Evolutionary conservation across 1,140 invertebrate species (phyloP).

Genomic region (Coboldia fuscipes): DNA sequence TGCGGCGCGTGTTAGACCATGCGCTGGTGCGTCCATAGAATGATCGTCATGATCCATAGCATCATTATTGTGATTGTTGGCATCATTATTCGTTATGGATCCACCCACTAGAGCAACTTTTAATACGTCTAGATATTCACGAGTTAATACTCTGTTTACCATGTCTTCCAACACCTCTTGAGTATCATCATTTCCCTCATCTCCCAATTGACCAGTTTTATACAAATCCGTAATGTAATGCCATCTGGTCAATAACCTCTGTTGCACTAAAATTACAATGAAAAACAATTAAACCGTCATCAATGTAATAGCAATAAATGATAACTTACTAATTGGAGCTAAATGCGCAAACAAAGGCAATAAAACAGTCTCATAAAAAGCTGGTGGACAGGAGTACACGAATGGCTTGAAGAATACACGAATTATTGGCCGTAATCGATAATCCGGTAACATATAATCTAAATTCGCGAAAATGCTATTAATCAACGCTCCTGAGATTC

Average conservation of each 20-base stretch:
- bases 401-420: constrained; percentile 70
- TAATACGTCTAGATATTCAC: constrained; percentile 68
- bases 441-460: constrained; percentile 53
- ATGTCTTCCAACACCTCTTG: constrained; percentile 79
- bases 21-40: constrained; percentile 30
- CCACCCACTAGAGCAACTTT: constrained; percentile 38
- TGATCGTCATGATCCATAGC: constrained; percentile 46
- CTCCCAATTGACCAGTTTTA: constrained; percentile 53
- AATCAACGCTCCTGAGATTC: constrained; percentile 35
- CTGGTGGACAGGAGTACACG: constrained; percentile 59
- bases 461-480: constrained; percentile 45
- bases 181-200: constrained; percentile 59
- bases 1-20: constrained; percentile 24
- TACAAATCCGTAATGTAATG: constrained; percentile 49
- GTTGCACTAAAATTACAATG: constrained; percentile 32
- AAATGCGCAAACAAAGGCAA: constrained; percentile 55
- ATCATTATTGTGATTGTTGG: constrained; percentile 12
- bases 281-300: not conserved
- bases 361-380: constrained; percentile 48
- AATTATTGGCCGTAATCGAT: constrained; percentile 58
- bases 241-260: constrained; percentile 56
- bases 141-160: constrained; percentile 60
- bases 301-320: constrained; percentile 2
- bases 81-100: constrained; percentile 14
- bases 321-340: constrained; percentile 46